Evolutionary conservation across 23 tunicate species (phyloP), one percentile per base, ranked within the genome.

Genomic region (Trididemnum miniatum): DNA sequence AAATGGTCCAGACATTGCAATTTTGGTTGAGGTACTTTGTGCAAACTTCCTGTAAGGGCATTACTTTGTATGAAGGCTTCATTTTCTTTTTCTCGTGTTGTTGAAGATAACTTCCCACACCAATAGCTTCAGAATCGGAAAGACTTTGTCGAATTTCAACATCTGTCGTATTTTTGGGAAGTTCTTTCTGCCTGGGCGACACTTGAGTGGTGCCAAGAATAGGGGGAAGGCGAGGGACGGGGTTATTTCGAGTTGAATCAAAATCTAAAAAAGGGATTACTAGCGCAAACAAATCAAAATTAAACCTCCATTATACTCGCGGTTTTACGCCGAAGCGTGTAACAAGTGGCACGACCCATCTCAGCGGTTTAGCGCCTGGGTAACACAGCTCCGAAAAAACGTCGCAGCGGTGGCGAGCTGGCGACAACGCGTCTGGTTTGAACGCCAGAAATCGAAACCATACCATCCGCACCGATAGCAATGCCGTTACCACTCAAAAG

Each of bases 31-130:
- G 29, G 29, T 9, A 64, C 20, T 64, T 64, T 24, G 71, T 51
- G 59, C n/a, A n/a, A n/a, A n/a, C n/a, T n/a, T n/a, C n/a, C n/a
- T n/a, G n/a, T n/a, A n/a, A n/a, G n/a, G 27, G 25, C n/a, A 24
- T 63, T 44, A 83, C 95, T 75, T 90, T 90, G 52, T 90, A 90
- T 25, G 51, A 25, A 1, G 82, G 74, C 71, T 78, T 84, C 71
- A 63, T 60, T 62, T 80, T 90, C 35, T 85, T 80, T 36, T 60
- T 84, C 44, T 90, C 86, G 40, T 90, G 74, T 35, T 90, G 95
- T 35, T 74, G 62, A 1, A 90, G 72, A 59, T 90, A 90, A 39
- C 95, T 72, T 20, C 89, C 95, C 28, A 32, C 72, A 37, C 34
- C 88, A 51, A 40, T 72, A 28, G 71, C 77, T 29, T 80, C 71